These are phyloP conservation scores for Epicampocera succincta DNA, from an alignment of 2,888 invertebrate species.

Conservation along the genomic window DNA sequence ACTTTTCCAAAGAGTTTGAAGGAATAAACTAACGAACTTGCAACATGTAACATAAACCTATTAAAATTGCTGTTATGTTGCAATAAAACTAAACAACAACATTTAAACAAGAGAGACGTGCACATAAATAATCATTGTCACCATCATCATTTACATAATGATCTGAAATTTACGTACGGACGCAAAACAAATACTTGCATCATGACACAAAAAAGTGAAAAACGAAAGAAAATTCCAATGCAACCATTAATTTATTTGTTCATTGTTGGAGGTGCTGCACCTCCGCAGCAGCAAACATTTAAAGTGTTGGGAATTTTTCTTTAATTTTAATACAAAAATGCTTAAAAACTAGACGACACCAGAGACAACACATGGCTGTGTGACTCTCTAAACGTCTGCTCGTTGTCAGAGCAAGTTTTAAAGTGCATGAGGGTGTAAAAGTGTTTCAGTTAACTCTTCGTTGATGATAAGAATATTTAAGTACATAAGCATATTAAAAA, in stretches of 20 bases:
- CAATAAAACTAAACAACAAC: conserved; percentile 52
- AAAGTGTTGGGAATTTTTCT: conserved; percentile 1
- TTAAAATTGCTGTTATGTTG: conserved; percentile 57
- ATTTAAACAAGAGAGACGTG: conserved; percentile 24
- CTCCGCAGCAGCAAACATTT: conserved; percentile 34
- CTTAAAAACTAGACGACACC: conserved; percentile 25
- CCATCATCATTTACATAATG: conserved; percentile 63
- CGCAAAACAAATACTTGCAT: conserved; percentile 4
- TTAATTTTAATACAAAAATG: conserved; percentile 45
- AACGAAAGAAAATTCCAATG: conserved; percentile 32
- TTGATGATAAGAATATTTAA: conserved; percentile 68
- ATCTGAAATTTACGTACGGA: conserved; percentile 42
- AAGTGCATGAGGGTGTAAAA: conserved; percentile 61
- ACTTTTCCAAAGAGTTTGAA: conserved; percentile 34
- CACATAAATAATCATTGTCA: conserved; percentile 65
- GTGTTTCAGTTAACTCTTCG: conserved; percentile 63
- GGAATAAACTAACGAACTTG: conserved; percentile 34
- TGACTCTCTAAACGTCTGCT: neutral
- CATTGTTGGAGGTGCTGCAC: conserved; percentile 59
- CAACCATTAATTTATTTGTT: conserved; percentile 41
- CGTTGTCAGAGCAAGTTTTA: conserved; percentile 12
- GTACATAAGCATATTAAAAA: conserved; percentile 68
- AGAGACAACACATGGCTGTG: conserved; percentile 26
- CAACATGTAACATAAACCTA: conserved; percentile 64
- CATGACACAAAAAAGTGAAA: conserved; percentile 2